A percentile compares a stretch with the other conserved stretches of the same genome.
These are phyloP conservation scores for Anser cygnoides DNA, from an alignment of 2,113 vertebrate genomes.

Conservation along the genomic window DNA sequence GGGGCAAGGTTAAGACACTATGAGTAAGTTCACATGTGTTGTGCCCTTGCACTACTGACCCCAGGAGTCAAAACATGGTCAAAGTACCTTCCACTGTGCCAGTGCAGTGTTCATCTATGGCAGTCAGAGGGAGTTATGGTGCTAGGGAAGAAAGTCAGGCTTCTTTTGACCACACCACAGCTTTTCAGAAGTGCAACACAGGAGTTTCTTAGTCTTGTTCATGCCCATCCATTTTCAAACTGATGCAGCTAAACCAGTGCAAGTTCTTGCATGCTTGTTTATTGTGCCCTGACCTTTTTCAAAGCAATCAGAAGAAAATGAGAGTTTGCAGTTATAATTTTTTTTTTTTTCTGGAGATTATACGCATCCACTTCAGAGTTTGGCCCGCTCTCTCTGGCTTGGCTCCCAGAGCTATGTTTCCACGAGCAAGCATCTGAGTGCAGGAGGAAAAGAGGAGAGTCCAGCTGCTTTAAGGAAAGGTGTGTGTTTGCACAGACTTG, in stretches of 20 bases:
- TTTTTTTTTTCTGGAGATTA: not conserved
- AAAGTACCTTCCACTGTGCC: not conserved
- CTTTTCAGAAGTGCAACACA: not conserved
- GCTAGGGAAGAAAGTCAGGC: not conserved
- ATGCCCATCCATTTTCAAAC: not conserved
- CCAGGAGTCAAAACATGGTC: not conserved
- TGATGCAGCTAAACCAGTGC: not conserved
- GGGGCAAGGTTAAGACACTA: not conserved
- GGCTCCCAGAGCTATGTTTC: not conserved
- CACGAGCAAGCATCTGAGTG: not conserved
- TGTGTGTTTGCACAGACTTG: not conserved
- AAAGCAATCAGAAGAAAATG: not conserved
- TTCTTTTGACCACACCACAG: not conserved
- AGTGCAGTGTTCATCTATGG: not conserved
- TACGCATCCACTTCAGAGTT: not conserved
- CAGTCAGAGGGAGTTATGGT: not conserved
- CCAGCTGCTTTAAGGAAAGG: not conserved
- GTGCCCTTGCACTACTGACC: not conserved
- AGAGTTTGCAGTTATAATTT: not conserved
- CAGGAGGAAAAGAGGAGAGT: not conserved
- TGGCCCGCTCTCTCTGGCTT: not conserved
- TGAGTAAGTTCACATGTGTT: not conserved
- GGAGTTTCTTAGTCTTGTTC: not conserved
- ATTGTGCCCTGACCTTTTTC: not conserved
- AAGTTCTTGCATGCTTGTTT: rapidly evolving